Evolutionary conservation across 2,888 invertebrate genomes (phyloP), one percentile per base, ranked within the genome.

Genomic region (Corbicula japonica): DNA sequence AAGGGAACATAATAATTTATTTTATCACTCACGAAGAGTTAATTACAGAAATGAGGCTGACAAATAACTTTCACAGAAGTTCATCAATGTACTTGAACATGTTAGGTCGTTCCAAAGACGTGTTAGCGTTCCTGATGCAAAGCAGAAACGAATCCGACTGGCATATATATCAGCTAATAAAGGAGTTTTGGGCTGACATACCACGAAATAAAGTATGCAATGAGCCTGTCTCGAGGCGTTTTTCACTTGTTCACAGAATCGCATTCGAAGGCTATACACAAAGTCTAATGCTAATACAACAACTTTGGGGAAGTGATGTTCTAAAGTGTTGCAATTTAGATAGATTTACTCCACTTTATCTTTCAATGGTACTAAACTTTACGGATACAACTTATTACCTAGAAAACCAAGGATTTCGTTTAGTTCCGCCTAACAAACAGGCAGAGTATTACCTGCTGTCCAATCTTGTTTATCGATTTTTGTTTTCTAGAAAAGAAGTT

Each of bases 221-320:
- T 54, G 3, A 15, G 4, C 28, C 28, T 18, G n/a, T 32, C 15
- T 10, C 30, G 1, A 30, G 28, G 18, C 8, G n/a, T 28, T 30
- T 54, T 54, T 54, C 54, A 15, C 2, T 54, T 6, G 32, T 54
- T 54, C 54, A 54, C 15, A 28, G 54, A n/a, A 28, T 54, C 32
- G 54, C 54, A 10, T 54, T 54, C 32, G 54, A 54, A 30, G 54
- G 54, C 15, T 23, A 32, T 18, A 12, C 12, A 5, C n/a, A 12
- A 18, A 30, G 54, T 30, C 18, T 54, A 30, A 23, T 18, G 3
- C n/a, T 54, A 21, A 32, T 32, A 28, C 30, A 32, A 12, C 28
- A 54, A 15, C 32, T 32, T 32, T 54, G 54, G 54, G 54, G 54
- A 54, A 54, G 32, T 18, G 30, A 54, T 54, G 32, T 54, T 1